These are phyloP conservation scores for Actinia equina DNA, from an alignment of 64 coral and sea anemone species.

Conservation along the genomic window DNA sequence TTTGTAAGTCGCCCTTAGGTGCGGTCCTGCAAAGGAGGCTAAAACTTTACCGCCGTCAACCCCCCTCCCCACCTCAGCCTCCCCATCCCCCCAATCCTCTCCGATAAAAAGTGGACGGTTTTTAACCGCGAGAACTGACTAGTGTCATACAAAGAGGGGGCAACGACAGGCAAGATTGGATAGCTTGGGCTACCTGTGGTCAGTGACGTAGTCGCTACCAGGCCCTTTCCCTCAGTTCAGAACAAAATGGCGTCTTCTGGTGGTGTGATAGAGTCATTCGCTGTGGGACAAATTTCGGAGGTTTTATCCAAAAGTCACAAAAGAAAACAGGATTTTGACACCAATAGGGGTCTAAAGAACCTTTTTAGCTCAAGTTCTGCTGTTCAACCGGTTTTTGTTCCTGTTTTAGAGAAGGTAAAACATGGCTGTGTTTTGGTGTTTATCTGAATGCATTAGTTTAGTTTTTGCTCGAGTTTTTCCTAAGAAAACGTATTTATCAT, in stretches of 20 bases:
- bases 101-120: no score
- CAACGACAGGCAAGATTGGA: no score
- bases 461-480: neutral
- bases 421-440: neutral
- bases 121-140: neutral
- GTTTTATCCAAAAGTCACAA: constrained; percentile 12
- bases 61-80: no score
- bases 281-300: constrained; percentile 18
- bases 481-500: neutral
- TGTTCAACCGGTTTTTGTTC: constrained; percentile 15
- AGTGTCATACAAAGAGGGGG: no score
- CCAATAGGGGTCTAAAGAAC: neutral
- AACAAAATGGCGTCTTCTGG: constrained; percentile 4
- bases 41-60: no score
- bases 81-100: no score
- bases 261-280: neutral
- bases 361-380: neutral
- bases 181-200: neutral
- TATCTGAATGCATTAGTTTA: neutral
- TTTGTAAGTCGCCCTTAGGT: no score
- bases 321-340: neutral
- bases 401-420: neutral
- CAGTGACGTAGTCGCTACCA: neutral
- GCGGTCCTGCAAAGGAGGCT: no score
- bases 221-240: neutral